Evolutionary conservation across 2,113 vertebrate genomes (phyloP), one percentile per base, ranked within the genome.

Genomic region (Vombatus ursinus): DNA sequence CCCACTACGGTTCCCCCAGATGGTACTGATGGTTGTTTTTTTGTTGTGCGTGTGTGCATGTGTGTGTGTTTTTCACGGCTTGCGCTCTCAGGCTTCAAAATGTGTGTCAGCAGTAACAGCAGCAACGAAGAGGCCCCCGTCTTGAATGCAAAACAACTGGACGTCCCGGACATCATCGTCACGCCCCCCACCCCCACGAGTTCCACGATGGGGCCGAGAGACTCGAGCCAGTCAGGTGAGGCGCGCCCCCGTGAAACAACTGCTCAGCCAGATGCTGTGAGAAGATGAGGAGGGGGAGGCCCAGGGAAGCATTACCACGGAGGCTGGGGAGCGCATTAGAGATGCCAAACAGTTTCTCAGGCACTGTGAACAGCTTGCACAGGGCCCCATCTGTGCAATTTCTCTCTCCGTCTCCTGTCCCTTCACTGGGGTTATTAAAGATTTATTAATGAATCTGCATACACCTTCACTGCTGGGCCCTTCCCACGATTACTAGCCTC

Each of bases 151-250:
- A 98, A 98, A 25, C 95, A 92, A 92, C 97, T 99, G n/a, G 98
- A 97, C 0, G 98, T 99, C 10, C 99, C 99, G 37, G 95, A 98
- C 98, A 99, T 99, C 96, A 98, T 99, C 61, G 96, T 99, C 96
- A 99, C 99, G 0, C 99, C 99, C 0, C 99, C 99, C 0, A 99
- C 99, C 0, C 99, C 99, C 89, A 99, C 99, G 0, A 98, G 98
- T 0, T 44, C 68, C n/a, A 84, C 97, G 52, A 3, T 16, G 19
- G 98, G 98, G 93, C 47, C 97, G 0, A 96, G 98, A 0, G 98
- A 98, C 47, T 6, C 90, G 0, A 90, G 97, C 47, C 95, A 50
- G 0, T 92, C 16, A 96, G 94, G 96, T 96, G 68, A 50, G 96
- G 0, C 96, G 12, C n/a, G 93, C 0, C 0, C 0, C 90, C 52